Percentiles rank a stretch among this genome's conserved stretches.
Evolutionary conservation across 2,888 invertebrate species (phyloP).

Genomic region (Odontocolon sp.): DNA sequence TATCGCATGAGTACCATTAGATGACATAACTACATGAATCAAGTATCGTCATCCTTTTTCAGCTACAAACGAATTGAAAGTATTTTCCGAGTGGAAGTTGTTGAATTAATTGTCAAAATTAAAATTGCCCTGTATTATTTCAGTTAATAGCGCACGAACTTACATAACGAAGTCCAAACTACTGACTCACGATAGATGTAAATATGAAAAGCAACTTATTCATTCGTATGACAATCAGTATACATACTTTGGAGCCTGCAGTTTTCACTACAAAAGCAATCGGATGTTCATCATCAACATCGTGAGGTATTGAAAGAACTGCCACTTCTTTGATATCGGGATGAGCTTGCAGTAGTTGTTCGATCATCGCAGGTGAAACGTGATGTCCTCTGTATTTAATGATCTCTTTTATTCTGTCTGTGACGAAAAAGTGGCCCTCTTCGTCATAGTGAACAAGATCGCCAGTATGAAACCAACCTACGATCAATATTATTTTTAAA

Average conservation of each 20-base stretch:
- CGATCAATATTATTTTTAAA: background rate
- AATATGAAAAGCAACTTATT: too few relatives aligned
- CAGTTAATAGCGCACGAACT: too few relatives aligned
- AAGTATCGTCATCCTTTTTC: too few relatives aligned
- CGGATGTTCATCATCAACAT: slow-evolving; percentile 71
- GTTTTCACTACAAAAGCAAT: slow-evolving; percentile 71
- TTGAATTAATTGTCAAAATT: too few relatives aligned
- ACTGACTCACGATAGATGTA: too few relatives aligned
- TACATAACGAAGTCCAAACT: too few relatives aligned
- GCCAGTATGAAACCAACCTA: slow-evolving; percentile 75
- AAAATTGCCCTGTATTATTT: too few relatives aligned
- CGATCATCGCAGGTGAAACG: slow-evolving; percentile 74
- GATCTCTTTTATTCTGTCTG: slow-evolving; percentile 75
- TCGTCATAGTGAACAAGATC: slow-evolving; percentile 75
- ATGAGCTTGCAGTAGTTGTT: slow-evolving; percentile 69
- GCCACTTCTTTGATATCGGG: slow-evolving; percentile 72
- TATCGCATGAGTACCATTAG: too few relatives aligned
- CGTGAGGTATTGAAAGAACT: slow-evolving; percentile 71
- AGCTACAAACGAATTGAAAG: too few relatives aligned
- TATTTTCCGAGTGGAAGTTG: too few relatives aligned
- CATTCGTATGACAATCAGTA: too few relatives aligned
- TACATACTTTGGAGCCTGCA: slow-evolving; percentile 34
- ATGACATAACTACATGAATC: too few relatives aligned
- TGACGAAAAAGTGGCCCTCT: slow-evolving; percentile 70
- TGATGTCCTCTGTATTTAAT: slow-evolving; percentile 75